Evolutionary conservation across 37 sponge, comb jelly and placozoan genomes (phyloP).

Genomic region (Beroe ovata): DNA sequence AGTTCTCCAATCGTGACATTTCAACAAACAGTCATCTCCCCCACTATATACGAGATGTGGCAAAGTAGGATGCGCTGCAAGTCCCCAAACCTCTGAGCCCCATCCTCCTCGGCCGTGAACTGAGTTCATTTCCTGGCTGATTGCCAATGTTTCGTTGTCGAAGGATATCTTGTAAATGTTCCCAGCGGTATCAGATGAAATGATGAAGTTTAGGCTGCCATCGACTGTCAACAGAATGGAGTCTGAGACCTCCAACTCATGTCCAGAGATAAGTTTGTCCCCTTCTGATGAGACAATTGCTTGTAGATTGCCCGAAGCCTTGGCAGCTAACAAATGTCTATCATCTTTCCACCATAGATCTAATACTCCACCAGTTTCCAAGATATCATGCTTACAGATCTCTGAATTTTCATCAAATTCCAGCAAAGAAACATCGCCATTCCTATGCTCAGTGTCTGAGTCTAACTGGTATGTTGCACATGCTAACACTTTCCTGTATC

Average conservation of each 20-base stretch:
- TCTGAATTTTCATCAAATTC: neutral
- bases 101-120: constrained; percentile 30
- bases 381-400: neutral
- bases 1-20: neutral
- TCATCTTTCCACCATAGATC: constrained; percentile 50
- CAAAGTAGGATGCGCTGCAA: neutral
- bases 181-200: constrained; percentile 14
- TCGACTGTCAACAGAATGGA: constrained; percentile 21
- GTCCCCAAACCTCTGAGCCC: constrained; percentile 52
- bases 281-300: neutral
- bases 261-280: neutral
- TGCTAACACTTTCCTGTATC: neutral
- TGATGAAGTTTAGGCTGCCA: neutral
- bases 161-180: neutral
- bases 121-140: neutral
- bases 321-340: neutral
- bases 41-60: constrained; percentile 19
- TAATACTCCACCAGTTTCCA: constrained; percentile 21
- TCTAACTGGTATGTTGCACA: constrained; percentile 58
- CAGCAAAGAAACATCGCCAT: constrained; percentile 10
- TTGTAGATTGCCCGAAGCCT: constrained; percentile 6
- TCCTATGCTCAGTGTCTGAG: neutral
- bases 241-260: neutral
- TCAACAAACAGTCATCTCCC: constrained; percentile 45
- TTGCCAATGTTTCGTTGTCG: neutral